Base-by-base conservation (phyloP, 2,888 invertebrate genomes). In the Cephus sareptanus region DNA sequence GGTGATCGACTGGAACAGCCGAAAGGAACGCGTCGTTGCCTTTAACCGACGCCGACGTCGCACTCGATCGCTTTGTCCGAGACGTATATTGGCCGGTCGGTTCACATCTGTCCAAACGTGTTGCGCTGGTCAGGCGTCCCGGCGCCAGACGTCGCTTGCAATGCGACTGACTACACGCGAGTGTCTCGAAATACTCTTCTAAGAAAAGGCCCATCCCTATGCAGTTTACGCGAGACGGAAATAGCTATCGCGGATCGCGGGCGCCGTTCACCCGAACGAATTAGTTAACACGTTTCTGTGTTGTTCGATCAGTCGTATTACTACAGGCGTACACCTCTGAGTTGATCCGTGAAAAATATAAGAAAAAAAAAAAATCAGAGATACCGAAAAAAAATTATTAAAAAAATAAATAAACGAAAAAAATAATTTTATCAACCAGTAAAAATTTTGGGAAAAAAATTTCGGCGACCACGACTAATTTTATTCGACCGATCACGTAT, bases 101-200 rank as follows among this genome's bases (percentile, higher is more conserved):
- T 82, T 85, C 87, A 81, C 85, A 84, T 85, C 83, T 82, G 86
- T 83, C 84, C 80, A 83, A 84, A 82, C 78, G 81, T 84, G 82
- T 87, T 85, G 87, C 87, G 86, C 84, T 81, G 85, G 87, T 87
- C 86, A 83, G 86, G 87, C 88, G 85, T 87, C 87, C 81, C 86
- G 87, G 86, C 87, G 88, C 87, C 87, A 85, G 84, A 84, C 85
- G 83, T 77, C 84, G 83, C 80, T 73, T 78, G 75, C 78, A 75
- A 79, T 69, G 77, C 81, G 81, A 79, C 80, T 71, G 71, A 34
- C 31, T 34, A 71, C 13, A 31, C 3, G 71, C 71, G 15, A 31
- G 31, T 34, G 31, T 13, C 31, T 31, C 31, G 71, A 71, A 71
- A 71, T 71, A 34, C 71, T 33, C 13, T 71, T 71, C 71, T 71